phyloP scores from a whole-genome alignment of 2,113 vertebrate genomes.

The Nibea coibor region DNA sequence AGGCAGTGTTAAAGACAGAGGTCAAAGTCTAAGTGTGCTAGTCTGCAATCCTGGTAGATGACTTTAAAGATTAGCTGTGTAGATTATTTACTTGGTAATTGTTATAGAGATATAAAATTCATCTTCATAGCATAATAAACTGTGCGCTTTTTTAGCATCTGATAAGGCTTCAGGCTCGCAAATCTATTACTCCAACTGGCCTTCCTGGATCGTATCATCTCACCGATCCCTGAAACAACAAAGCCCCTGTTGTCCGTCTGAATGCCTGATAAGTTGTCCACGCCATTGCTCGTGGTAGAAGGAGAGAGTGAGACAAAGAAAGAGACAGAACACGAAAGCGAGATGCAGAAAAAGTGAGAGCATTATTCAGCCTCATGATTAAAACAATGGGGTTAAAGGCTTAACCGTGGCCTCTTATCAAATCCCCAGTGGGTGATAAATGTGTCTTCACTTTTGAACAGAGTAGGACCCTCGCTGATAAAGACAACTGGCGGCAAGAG shows the following conservation, averaged over 20 bases:
- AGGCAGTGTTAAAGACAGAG: background rate
- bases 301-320: conserved; percentile 6
- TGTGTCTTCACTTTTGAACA: conserved; percentile 67
- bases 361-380: conserved; percentile 66
- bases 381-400: conserved; percentile 79
- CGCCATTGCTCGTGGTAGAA: background rate
- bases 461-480: conserved; percentile 66
- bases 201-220: background rate
- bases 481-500: conserved; percentile 62
- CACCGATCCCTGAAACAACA: background rate
- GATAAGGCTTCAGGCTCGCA: background rate
- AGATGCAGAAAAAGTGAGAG: conserved; percentile 25
- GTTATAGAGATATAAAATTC: background rate
- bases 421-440: conserved; percentile 75
- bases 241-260: background rate
- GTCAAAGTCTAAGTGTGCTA: background rate
- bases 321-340: conserved; percentile 8
- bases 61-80: background rate
- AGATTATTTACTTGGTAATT: background rate
- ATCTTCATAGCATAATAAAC: background rate
- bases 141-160: background rate
- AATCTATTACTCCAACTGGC: background rate
- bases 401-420: conserved; percentile 73
- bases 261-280: background rate
- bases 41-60: background rate